Conservation (phyloP, 1,140 invertebrate species). For the Drosophila punjabiensis region DNA sequence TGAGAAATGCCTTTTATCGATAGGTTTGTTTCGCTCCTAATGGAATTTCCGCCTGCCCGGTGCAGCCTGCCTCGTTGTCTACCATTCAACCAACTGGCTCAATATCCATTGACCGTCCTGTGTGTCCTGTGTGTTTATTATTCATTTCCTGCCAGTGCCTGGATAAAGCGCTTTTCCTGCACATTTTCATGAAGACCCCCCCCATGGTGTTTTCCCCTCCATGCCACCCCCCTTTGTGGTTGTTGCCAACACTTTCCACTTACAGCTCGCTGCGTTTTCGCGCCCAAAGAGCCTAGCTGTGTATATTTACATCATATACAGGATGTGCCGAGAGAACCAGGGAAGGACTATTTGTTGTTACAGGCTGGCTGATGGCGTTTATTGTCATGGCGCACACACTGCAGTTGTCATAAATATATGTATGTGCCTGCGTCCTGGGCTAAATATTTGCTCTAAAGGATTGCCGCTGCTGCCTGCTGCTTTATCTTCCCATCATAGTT, state of each 20-base stretch:
- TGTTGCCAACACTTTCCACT: conserved; percentile 49
- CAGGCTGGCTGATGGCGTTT: conserved; percentile 26
- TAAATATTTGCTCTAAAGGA: conserved; percentile 23
- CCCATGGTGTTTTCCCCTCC: background rate
- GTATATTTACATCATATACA: conserved; percentile 1
- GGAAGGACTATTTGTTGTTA: conserved; percentile 18
- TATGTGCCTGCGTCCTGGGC: background rate
- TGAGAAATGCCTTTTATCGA: conserved; percentile 24
- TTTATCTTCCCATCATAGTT: conserved; percentile 2
- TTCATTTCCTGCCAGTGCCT: conserved; percentile 38
- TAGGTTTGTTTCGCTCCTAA: conserved; percentile 20
- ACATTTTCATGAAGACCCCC: conserved; percentile 21
- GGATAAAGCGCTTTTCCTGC: conserved; percentile 38
- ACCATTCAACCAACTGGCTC: conserved; percentile 5
- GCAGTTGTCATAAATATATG: conserved; percentile 41
- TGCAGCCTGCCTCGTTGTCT: background rate
- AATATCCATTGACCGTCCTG: conserved; percentile 15
- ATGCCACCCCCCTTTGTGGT: background rate
- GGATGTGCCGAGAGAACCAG: background rate
- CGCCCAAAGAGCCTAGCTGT: conserved; percentile 13
- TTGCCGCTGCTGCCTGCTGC: conserved; percentile 1
- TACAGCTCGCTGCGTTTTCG: conserved; percentile 43
- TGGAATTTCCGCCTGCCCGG: conserved; percentile 10
- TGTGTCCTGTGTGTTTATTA: conserved; percentile 38
- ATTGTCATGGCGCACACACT: conserved; percentile 30